phyloP scores from a whole-genome alignment of 2,888 invertebrate species.

The Rutpela maculata region DNA sequence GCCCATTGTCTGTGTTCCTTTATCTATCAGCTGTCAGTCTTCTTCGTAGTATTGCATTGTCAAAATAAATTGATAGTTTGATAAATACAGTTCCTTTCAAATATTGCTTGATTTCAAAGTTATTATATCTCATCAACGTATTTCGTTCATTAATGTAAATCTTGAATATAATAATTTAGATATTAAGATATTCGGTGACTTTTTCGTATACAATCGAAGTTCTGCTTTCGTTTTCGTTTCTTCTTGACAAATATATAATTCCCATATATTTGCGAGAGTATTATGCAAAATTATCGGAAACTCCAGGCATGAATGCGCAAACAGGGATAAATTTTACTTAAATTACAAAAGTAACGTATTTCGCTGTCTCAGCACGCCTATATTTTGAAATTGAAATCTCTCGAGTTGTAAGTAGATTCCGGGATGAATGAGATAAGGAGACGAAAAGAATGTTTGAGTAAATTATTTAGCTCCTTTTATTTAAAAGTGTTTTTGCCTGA shows the following conservation, averaged over 20 bases:
- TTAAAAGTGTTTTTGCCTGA: slow-evolving; percentile 19
- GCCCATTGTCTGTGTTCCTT: no score
- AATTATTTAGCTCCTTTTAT: slow-evolving; percentile 21
- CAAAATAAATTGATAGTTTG: no score
- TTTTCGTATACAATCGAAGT: not conserved
- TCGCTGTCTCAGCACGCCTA: slow-evolving; percentile 16
- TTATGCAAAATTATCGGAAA: slow-evolving; percentile 7
- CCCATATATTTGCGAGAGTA: not conserved
- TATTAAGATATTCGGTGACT: not conserved
- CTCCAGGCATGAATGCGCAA: slow-evolving; percentile 9
- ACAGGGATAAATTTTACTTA: slow-evolving; percentile 23
- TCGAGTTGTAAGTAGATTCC: slow-evolving; percentile 17
- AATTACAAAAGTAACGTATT: slow-evolving; percentile 9
- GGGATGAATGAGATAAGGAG: not conserved
- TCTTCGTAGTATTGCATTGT: no score
- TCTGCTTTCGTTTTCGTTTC: not conserved
- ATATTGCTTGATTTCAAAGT: no score
- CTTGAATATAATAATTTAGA: no score
- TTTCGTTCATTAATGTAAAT: no score
- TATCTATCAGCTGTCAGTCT: no score
- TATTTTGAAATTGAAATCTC: slow-evolving; percentile 19
- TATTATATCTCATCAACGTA: no score
- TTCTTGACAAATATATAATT: not conserved
- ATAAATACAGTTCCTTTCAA: no score
- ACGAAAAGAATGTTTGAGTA: slow-evolving; percentile 4